phyloP scores from a whole-genome alignment of 1,140 invertebrate species.

The Scaptomyza pallida region DNA sequence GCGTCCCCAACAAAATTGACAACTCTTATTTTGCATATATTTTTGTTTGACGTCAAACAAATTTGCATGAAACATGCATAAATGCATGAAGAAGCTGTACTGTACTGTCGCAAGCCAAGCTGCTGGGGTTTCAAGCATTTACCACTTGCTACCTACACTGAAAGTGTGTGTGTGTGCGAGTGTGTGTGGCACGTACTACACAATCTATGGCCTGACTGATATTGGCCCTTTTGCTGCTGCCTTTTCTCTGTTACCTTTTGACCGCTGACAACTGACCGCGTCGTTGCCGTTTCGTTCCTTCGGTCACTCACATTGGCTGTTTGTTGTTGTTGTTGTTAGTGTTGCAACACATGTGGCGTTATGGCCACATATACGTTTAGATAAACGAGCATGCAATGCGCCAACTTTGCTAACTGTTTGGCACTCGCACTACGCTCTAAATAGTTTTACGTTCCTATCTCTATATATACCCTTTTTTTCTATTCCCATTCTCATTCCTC shows the following conservation, averaged over 20 bases:
- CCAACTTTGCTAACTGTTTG: conserved; percentile 24
- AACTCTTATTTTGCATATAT: too few species aligned
- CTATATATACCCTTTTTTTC: background rate
- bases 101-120: too few species aligned
- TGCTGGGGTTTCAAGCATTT: background rate
- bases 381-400: conserved; percentile 30
- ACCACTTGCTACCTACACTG: background rate
- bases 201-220: background rate
- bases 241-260: conserved; percentile 10
- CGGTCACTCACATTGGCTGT: conserved; percentile 41
- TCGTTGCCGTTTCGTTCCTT: background rate
- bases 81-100: too few species aligned
- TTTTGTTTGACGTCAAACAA: too few species aligned
- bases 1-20: too few species aligned
- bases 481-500: background rate
- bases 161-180: conserved; percentile 5
- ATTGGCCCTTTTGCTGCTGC: background rate
- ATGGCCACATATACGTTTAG: conserved; percentile 29
- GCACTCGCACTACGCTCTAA: conserved; percentile 10
- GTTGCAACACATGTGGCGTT: conserved; percentile 7
- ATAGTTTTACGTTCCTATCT: background rate
- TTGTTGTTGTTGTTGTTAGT: too few species aligned
- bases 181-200: background rate
- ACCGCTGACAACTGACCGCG: conserved; percentile 21
- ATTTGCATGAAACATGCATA: too few species aligned